Evolutionary conservation across 2,113 vertebrate species (phyloP), one percentile per base, ranked within the genome.

Genomic region (Telmatochromis bifrenatus): DNA sequence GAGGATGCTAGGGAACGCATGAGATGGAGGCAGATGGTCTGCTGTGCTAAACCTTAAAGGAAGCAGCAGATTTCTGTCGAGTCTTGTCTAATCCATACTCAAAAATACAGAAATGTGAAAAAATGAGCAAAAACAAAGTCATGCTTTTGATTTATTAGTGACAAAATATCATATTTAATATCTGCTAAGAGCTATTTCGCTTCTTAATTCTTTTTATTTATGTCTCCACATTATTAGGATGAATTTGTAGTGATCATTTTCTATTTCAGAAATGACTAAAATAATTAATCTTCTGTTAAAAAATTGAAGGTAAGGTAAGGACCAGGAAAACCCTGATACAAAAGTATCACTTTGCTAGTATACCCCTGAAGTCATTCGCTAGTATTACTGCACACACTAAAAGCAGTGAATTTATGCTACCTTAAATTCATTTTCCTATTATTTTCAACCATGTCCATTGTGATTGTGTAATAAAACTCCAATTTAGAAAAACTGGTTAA

Each of bases 111-210:
- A 70, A 23, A 42, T 70, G 35, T 42, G 35, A 23, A 23, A 70
- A 70, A 70, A 0, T 1, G 17, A 42, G 35, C 35, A 70, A 70
- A 70, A 39, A 14, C 0, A 39, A 68, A 70, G 37, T 70, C 5
- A 42, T 42, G 65, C 65, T 42, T 70, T 70, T 70, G 11, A 70
- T 70, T 42, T 39, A 42, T 70, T 70, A 70, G 65, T 42, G 35
- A 23, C 65, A 70, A 70, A 70, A 70, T 42, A 9, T 70, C 35
- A 23, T 15, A 42, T 70, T 42, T 14, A 42, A 14, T 70, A 39
- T 68, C 19, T 39, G 0, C 0, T 70, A 70, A 70, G 62, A 70
- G 62, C 62, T 0, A 42, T 21, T 70, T 70, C 0, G 11, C 1
- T 70, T 23, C 37, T 70, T 70, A 42, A 70, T 70, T 37, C 4